Base-by-base conservation (phyloP, 2,113 vertebrate genomes). In the Girardinichthys multiradiatus region DNA sequence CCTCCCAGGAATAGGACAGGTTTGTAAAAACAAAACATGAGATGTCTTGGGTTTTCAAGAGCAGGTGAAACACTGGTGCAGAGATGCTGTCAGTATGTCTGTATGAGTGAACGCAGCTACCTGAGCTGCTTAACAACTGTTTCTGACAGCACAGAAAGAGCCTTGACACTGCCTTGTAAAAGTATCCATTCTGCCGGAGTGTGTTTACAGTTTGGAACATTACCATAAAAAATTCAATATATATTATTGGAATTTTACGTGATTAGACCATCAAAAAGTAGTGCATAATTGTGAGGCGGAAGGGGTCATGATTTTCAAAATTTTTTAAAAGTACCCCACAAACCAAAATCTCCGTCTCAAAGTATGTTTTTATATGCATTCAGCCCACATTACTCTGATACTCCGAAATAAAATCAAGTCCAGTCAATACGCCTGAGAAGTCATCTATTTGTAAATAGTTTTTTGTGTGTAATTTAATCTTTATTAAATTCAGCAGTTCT, bases 131-230 rank as follows among this genome's bases (percentile, higher is more conserved):
- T 79, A 72, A 54, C 74, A 72, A 86, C 84, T 35, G 71, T 61
- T 80, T 81, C 61, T 86, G 86, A 89, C 48, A 21, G 21, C 84
- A 83, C 59, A 65, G 33, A 86, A 69, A 73, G 74, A 82, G 72
- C 79, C 77, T 0, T 60, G 69, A 1, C 48, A 54, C 21, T 54
- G 48, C 48, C 21, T 24, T n/a, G 19, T 10, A n/a, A 10, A 54
- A 54, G 48, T 3, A 54, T 8, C 8, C 21, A 0, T 54, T n/a
- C 48, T 10, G 21, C 48, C n/a, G 48, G 48, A 54, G 48, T 10
- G 10, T n/a, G 5, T 54, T 9, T 21, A 54, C 24, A n/a, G 24
- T 54, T 54, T n/a, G 24, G 35, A 7, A 17, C 1, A 2, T 24
- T 10, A 54, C 42, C 9, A 54, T 54, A 54, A n/a, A 51, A 51